Conservation (phyloP, 2,797 vertebrate genomes). For the Sebastolobus altivelis region DNA sequence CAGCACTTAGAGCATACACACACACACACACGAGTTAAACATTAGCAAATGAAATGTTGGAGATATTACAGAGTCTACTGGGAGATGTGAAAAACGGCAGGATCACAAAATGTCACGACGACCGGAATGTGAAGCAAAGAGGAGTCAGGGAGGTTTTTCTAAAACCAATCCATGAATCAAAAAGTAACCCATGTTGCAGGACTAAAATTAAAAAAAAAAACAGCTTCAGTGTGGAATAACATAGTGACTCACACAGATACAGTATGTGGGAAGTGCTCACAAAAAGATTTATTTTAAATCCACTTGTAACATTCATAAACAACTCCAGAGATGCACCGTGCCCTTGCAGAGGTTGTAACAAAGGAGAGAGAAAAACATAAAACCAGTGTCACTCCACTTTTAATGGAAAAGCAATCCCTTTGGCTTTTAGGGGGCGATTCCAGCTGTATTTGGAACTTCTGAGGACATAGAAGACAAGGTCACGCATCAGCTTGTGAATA, state of each 20-base stretch:
- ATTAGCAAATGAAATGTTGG: conserved; percentile 13
- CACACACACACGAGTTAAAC: conserved; percentile 2
- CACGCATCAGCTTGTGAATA: conserved; percentile 61
- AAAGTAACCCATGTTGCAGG: conserved; percentile 12
- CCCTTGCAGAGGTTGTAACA: conserved; percentile 51
- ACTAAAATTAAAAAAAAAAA: conserved; percentile 33
- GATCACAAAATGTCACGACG: conserved; percentile 43
- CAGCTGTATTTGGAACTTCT: conserved; percentile 63
- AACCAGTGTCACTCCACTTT: conserved; percentile 58
- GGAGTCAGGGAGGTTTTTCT: conserved; percentile 20
- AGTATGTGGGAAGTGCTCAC: conserved; percentile 45
- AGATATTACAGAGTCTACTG: conserved; percentile 3
- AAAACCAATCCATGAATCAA: conserved; percentile 33
- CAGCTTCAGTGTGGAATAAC: conserved; percentile 26
- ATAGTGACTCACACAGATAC: conserved; percentile 40
- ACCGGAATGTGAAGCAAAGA: conserved; percentile 20
- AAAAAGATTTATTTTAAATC: conserved; percentile 48
- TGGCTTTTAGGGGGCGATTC: conserved; percentile 65
- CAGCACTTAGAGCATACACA: neutral
- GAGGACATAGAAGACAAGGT: conserved; percentile 66
- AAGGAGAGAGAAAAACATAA: conserved; percentile 42
- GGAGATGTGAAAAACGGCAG: conserved; percentile 14
- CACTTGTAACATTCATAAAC: conserved; percentile 44
- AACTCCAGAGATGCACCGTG: conserved; percentile 38
- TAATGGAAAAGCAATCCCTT: conserved; percentile 72